Conservation (phyloP, 23 tunicate species). For the Styela plicata region DNA sequence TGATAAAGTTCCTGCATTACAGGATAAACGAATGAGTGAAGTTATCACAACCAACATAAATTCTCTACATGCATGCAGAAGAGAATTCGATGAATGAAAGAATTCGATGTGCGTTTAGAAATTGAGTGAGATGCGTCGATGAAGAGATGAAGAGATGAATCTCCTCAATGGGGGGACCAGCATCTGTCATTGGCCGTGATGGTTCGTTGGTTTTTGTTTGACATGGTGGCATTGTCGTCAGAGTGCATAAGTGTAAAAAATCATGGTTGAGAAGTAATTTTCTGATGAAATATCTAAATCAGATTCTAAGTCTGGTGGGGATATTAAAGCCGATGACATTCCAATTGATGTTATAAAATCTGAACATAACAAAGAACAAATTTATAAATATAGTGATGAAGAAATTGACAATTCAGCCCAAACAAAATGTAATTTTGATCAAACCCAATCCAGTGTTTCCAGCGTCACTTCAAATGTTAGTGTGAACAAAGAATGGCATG, state of each 20-base stretch:
- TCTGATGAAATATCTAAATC: too few relatives aligned
- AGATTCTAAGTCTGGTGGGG: too few relatives aligned
- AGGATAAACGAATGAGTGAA: not conserved
- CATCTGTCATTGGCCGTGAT: constrained; percentile 11
- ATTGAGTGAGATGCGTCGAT: not conserved
- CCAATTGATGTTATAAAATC: too few relatives aligned
- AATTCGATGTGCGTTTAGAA: constrained; percentile 13
- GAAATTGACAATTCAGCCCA: too few relatives aligned
- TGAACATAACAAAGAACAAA: too few relatives aligned
- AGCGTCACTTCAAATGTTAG: too few relatives aligned
- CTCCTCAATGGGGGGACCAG: constrained; percentile 12
- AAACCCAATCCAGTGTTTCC: too few relatives aligned
- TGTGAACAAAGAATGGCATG: too few relatives aligned
- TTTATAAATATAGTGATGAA: too few relatives aligned
- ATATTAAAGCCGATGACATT: too few relatives aligned
- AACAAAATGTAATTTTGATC: too few relatives aligned
- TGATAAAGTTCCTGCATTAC: constrained; percentile 20
- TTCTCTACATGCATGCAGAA: not conserved
- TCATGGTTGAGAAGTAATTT: too few relatives aligned
- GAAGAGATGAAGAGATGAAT: not conserved
- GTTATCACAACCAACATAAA: not conserved
- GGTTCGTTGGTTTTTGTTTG: constrained; percentile 14
- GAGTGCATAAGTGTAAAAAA: constrained; percentile 23
- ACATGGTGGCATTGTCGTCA: constrained; percentile 17
- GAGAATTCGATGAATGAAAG: not conserved